Conservation (phyloP, 2,113 vertebrate genomes). For the Aptenodytes patagonicus region DNA sequence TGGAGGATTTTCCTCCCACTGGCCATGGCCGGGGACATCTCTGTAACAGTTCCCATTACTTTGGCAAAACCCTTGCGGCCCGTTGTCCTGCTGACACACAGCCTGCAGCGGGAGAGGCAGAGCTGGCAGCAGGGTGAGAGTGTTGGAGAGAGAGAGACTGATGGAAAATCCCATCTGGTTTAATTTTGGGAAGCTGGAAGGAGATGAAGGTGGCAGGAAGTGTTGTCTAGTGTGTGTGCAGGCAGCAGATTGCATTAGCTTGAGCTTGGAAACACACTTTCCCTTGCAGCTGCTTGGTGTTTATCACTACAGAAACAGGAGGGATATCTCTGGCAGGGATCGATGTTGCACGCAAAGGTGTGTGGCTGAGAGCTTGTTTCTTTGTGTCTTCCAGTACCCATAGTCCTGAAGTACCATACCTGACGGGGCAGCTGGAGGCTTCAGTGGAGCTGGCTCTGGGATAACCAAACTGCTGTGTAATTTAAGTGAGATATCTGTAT, state of each 20-base stretch:
- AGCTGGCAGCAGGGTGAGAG: not conserved
- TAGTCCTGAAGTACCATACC: constrained; percentile 78
- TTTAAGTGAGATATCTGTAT: constrained; percentile 75
- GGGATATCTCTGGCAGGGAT: not conserved
- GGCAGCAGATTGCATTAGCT: not conserved
- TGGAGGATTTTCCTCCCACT: not conserved
- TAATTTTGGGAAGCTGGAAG: constrained; percentile 53
- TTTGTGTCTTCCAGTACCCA: constrained; percentile 71
- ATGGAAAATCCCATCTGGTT: constrained; percentile 65
- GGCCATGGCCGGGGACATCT: not conserved
- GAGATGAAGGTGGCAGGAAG: constrained; percentile 32
- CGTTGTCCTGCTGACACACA: not conserved
- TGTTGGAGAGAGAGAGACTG: not conserved
- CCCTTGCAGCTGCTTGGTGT: not conserved
- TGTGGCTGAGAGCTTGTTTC: not conserved
- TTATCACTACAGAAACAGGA: not conserved
- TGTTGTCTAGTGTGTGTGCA: not conserved
- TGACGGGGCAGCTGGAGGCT: constrained; percentile 65
- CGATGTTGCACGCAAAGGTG: fast-evolving
- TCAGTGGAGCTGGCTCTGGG: constrained; percentile 57
- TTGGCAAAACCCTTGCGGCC: not conserved
- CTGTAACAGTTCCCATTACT: not conserved
- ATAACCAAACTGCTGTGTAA: constrained; percentile 71
- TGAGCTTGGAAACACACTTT: not conserved
- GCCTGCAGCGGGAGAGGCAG: not conserved